phyloP scores from a whole-genome alignment of 1,140 invertebrate species.

The Cyrtorhinus lividipennis region DNA sequence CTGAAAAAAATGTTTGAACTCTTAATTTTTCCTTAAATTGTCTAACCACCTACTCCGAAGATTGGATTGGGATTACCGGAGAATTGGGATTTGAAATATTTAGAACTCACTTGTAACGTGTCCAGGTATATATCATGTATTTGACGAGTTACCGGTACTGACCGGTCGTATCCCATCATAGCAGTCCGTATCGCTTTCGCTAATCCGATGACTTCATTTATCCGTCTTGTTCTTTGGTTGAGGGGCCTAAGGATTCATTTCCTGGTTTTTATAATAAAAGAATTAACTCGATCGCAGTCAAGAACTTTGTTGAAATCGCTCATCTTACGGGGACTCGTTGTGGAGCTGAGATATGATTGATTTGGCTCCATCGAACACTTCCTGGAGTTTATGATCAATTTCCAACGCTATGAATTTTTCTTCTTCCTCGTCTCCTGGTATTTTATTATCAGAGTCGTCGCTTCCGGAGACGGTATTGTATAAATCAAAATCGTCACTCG shows the following conservation, averaged over 20 bases:
- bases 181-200: neutral
- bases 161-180: neutral
- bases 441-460: neutral
- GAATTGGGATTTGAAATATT: too few species aligned
- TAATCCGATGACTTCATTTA: neutral
- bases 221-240: neutral
- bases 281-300: neutral
- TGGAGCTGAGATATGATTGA: neutral
- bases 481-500: neutral
- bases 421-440: neutral
- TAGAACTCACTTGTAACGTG: neutral
- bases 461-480: neutral
- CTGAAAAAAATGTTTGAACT: too few species aligned
- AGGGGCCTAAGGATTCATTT: neutral
- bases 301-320: neutral
- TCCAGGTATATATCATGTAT: neutral
- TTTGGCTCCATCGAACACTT: neutral
- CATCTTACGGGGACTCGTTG: neutral
- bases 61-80: too few species aligned
- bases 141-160: neutral
- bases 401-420: neutral
- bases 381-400: neutral
- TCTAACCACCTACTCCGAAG: too few species aligned
- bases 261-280: neutral
- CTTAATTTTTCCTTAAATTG: too few species aligned